Base-by-base conservation (phyloP, 30 jellyfish, hydroid and myxozoan genomes). In the Aurelia sp. region DNA sequence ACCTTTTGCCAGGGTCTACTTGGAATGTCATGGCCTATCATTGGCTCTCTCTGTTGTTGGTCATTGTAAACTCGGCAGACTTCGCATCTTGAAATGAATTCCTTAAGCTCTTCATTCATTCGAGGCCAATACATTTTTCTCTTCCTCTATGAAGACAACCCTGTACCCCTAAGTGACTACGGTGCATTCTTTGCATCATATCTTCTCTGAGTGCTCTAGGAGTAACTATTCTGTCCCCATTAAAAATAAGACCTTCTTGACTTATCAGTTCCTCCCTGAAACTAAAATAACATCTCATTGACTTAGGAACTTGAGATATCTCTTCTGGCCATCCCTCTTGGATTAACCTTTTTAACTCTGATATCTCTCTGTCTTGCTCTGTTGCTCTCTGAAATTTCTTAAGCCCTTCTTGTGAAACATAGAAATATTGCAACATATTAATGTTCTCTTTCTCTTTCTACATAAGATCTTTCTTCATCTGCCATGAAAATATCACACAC, bases 301-400 rank as follows among this genome's bases (percentile, higher is more conserved):
- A 40, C 82, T 63, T 23, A 27, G 70, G 75, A 81, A 66, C 74
- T 40, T 65, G 74, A 51, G 83, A 55, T 52, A 22, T 66, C 59
- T 41, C 71, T 30, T 72, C 81, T 51, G 87, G 92, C 87, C 92
- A 83, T 51, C 92, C 92, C 37, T 67, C 50, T 83, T 75, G 86
- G 75, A 75, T 61, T 75, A 75, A 37, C 6, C 68, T 72, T 22
- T 44, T 72, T 35, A 72, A 72, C 44, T 72, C 82, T 72, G 82
- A 44, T 70, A 72, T 72, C 67, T 72, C 51, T 72, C 57, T 72
- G 68, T 72, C 82, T 72, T 72, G 40, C 82, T 72, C 82, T 41
- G 82, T 72, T 72, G 82, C 82, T 72, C 21, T 72, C 68, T 72
- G 82, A 72, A 70, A 66, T 70, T 47, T 70, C 31, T 13, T 33